Evolutionary conservation across 2,888 invertebrate species (phyloP), one percentile per base, ranked within the genome.

Genomic region (Cylloceria caligata): DNA sequence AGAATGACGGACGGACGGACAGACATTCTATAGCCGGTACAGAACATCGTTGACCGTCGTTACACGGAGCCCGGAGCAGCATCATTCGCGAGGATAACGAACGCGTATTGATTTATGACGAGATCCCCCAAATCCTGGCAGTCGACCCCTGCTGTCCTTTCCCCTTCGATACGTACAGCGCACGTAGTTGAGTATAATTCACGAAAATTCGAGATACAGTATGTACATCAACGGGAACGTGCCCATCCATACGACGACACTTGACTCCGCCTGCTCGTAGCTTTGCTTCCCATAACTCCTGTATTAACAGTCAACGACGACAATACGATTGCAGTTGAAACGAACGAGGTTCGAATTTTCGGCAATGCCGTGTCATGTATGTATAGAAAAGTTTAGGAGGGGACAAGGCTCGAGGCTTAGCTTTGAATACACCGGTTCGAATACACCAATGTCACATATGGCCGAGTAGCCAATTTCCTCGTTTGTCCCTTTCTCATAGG

Each of bases 81-180:
- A 78, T 84, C 81, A 80, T 78, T 67, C 52, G 81, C 78, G 64
- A 55, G 68, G 76, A 81, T 78, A 60, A 16, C 73, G 64, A 76
- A 68, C 79, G 77, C 68, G 73, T 82, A 84, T 83, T 86, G 86
- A 86, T 86, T 86, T 83, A 84, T 86, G 74, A 57, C 69, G 67
- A 76, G 80, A 84, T 85, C 69, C 55, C 57, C 57, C 67, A 72
- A 64, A 45, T 62, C 57, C 62, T 52, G 24, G 47, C 72, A 39
- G 39, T 19, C 55, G 57, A n/a, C 52, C 30, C 42, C 55, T 30
- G 45, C 19, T 69, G 24, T 27, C 60, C 42, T 69, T 71, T 42
- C 52, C 78, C 67, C 55, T 62, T 64, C 21, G 21, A 11, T 7
- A 57, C 57, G 49, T 21, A 30, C 57, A 34, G 64, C 21, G 30